A percentile compares a stretch with the other conserved stretches of the same genome.
These are phyloP conservation scores for Stenolophus ochropezus DNA, from an alignment of 2,888 invertebrate genomes.

Conservation along the genomic window DNA sequence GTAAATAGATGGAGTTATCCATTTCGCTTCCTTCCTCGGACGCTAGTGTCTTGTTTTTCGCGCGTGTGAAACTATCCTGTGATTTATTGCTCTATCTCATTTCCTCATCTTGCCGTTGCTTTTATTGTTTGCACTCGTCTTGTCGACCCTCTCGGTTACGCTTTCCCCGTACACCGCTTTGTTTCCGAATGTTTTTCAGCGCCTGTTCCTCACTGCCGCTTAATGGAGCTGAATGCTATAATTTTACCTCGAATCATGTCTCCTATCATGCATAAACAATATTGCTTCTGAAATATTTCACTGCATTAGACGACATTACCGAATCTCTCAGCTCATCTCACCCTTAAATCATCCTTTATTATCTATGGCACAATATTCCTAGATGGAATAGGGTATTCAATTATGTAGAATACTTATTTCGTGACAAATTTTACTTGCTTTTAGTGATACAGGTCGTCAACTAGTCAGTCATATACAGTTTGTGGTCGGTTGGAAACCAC, in stretches of 20 bases:
- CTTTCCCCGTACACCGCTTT: conserved; percentile 2
- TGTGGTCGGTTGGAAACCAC: too few relatives aligned
- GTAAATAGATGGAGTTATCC: conserved; percentile 46
- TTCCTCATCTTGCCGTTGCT: conserved; percentile 65
- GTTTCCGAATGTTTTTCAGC: conserved; percentile 35
- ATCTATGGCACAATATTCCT: too few relatives aligned
- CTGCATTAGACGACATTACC: neutral
- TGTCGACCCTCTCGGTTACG: conserved; percentile 56
- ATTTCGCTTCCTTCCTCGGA: conserved; percentile 52
- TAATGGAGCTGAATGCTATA: conserved; percentile 49
- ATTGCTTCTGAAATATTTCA: neutral
- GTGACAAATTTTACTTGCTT: too few relatives aligned
- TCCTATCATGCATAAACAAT: conserved; percentile 15
- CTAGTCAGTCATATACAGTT: too few relatives aligned
- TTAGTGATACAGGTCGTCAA: too few relatives aligned
- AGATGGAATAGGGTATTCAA: too few relatives aligned
- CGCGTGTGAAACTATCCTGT: conserved; percentile 44
- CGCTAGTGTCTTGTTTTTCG: conserved; percentile 49
- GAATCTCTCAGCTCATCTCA: neutral
- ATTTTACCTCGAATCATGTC: conserved; percentile 39
- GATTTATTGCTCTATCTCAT: conserved; percentile 64
- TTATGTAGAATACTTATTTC: too few relatives aligned
- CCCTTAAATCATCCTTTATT: too few relatives aligned
- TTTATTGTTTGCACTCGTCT: conserved; percentile 64
- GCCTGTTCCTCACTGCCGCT: conserved; percentile 25